Percentiles rank a stretch among this genome's conserved stretches.
Evolutionary conservation across 2,113 vertebrate species (phyloP).

Genomic region (Coracopsis vasa): DNA sequence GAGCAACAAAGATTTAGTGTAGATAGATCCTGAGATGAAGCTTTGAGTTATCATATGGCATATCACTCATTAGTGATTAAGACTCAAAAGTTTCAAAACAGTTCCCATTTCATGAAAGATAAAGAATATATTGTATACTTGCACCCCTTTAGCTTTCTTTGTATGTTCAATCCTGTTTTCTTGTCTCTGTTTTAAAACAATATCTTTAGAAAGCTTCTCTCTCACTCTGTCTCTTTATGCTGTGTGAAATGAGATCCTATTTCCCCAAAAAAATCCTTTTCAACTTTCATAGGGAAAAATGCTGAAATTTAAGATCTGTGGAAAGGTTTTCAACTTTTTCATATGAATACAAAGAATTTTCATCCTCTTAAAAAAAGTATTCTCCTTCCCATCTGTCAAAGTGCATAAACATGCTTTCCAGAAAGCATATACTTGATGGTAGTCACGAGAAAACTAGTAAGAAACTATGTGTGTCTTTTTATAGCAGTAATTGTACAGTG

Average conservation of each 20-base stretch:
- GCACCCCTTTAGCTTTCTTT: constrained; percentile 36
- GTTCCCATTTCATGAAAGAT: constrained; percentile 59
- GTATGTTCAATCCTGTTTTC: not conserved
- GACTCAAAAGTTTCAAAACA: constrained; percentile 65
- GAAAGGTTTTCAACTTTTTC: constrained; percentile 17
- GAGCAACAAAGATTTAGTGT: constrained; percentile 34
- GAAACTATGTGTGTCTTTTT: not conserved
- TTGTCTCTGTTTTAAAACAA: not conserved
- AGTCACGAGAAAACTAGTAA: not conserved
- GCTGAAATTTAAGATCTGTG: constrained; percentile 40
- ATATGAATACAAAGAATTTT: not conserved
- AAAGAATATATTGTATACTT: constrained; percentile 58
- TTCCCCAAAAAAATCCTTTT: not conserved
- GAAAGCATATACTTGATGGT: not conserved
- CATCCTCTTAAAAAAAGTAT: not conserved
- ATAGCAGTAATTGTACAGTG: not conserved
- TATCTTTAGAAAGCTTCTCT: not conserved
- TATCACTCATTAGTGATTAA: constrained; percentile 80
- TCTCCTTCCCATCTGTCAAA: not conserved
- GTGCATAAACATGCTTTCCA: not conserved
- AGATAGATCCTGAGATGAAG: constrained; percentile 45
- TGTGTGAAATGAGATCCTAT: constrained; percentile 17
- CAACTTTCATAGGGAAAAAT: constrained; percentile 26
- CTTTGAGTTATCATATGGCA: constrained; percentile 75
- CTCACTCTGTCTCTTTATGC: not conserved